Conservation (phyloP, 2,888 invertebrate genomes). For the Branchellion lobata region DNA sequence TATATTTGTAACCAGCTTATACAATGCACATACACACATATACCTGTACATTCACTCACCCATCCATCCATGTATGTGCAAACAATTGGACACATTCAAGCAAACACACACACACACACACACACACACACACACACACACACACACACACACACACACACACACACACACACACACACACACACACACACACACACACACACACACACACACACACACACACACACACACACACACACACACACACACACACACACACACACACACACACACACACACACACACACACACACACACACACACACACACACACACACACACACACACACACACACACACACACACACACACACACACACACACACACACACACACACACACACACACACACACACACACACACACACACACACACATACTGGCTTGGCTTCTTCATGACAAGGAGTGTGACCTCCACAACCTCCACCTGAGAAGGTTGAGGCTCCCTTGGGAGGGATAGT, state of each 20-base stretch:
- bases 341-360: too few relatives aligned
- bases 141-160: slow-evolving; percentile 25
- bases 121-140: slow-evolving; percentile 25
- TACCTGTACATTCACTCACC: neutral
- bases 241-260: neutral
- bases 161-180: slow-evolving; percentile 16
- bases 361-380: too few relatives aligned
- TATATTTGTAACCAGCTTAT: neutral
- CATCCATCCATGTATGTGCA: neutral
- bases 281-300: too few relatives aligned
- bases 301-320: too few relatives aligned
- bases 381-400: too few relatives aligned
- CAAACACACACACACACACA: slow-evolving; percentile 13
- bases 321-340: too few relatives aligned
- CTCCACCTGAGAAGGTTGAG: too few relatives aligned
- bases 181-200: slow-evolving; percentile 4
- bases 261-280: neutral
- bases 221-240: neutral
- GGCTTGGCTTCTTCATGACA: too few relatives aligned
- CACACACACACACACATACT: too few relatives aligned
- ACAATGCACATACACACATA: slow-evolving; percentile 1
- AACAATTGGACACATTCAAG: neutral
- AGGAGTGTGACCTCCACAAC: too few relatives aligned
- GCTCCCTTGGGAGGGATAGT: too few relatives aligned
- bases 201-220: neutral